A percentile compares a stretch with the other conserved stretches of the same genome.
These are phyloP conservation scores for Periplaneta americana DNA, from an alignment of 1,140 invertebrate species.

Conservation along the genomic window DNA sequence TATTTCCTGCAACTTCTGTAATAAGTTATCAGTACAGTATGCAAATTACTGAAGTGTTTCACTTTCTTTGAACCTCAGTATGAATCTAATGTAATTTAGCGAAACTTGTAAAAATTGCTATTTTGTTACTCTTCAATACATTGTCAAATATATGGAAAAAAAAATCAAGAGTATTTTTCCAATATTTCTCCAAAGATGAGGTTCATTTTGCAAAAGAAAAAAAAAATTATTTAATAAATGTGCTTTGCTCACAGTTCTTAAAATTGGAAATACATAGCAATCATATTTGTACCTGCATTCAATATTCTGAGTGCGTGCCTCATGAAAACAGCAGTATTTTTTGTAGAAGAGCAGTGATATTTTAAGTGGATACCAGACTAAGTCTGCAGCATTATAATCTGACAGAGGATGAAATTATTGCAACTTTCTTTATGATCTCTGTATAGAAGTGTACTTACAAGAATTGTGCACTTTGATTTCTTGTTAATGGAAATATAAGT, in stretches of 20 bases:
- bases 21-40: too few relatives aligned
- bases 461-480: not conserved
- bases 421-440: not conserved
- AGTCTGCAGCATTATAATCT: not conserved
- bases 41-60: too few relatives aligned
- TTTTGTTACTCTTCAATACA: not conserved
- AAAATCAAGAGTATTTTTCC: slow-evolving; percentile 8
- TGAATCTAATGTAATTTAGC: not conserved
- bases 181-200: not conserved
- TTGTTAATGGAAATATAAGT: not conserved
- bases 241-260: not conserved
- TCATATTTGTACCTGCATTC: not conserved
- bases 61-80: too few relatives aligned
- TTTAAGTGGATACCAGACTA: too few relatives aligned
- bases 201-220: not conserved
- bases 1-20: too few relatives aligned
- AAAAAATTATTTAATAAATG: not conserved
- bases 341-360: too few relatives aligned
- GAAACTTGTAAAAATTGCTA: not conserved
- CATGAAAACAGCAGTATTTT: not conserved
- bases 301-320: not conserved
- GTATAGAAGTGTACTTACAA: not conserved
- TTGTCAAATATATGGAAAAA: not conserved
- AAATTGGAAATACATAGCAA: too few relatives aligned
- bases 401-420: not conserved